Percentiles rank a stretch among this genome's conserved stretches.
Conservation (phyloP, 2,797 vertebrate genomes). For the Cryptoprocta ferox region DNA sequence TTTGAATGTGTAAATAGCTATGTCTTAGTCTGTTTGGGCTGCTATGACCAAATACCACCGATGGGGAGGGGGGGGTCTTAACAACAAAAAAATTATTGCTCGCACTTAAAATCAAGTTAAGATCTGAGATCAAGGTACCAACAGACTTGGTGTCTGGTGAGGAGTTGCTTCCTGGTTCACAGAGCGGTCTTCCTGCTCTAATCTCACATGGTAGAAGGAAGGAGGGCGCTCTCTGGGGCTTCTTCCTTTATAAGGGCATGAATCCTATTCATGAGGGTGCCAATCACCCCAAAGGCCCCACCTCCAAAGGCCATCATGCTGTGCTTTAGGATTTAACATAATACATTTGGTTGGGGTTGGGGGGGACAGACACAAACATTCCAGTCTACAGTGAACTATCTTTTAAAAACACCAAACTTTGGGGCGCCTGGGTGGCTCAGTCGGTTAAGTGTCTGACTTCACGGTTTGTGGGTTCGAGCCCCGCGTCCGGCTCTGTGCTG, state of each 20-base stretch:
- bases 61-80: not conserved
- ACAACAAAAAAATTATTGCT: not conserved
- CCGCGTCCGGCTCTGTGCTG: no score
- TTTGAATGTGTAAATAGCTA: not conserved
- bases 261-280: not conserved
- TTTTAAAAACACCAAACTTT: not conserved
- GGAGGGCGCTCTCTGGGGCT: not conserved
- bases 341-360: not conserved
- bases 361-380: not conserved
- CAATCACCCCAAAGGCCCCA: not conserved
- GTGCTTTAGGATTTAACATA: not conserved
- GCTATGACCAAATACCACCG: not conserved
- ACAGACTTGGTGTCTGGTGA: not conserved
- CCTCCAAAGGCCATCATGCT: not conserved
- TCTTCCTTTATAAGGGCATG: not conserved
- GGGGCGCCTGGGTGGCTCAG: no score
- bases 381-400: not conserved
- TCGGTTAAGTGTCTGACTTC: no score
- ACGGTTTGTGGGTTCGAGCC: no score
- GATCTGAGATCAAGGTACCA: not conserved
- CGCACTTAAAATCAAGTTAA: not conserved
- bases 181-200: not conserved
- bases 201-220: not conserved
- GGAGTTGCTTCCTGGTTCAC: not conserved
- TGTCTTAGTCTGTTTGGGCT: not conserved